Conservation (phyloP, 1,140 invertebrate genomes). For the Drosophila simulans region DNA sequence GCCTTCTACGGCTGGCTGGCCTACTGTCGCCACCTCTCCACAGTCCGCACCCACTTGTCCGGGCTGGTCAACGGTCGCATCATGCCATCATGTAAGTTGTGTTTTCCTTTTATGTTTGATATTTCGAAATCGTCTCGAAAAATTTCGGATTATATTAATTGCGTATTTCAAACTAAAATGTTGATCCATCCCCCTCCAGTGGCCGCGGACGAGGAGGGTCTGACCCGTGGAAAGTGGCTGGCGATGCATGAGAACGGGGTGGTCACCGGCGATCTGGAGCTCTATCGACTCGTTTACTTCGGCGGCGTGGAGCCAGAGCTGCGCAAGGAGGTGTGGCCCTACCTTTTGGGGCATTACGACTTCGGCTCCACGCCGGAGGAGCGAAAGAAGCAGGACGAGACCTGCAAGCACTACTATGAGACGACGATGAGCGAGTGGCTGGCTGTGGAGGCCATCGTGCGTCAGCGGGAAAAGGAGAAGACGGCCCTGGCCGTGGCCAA, state of each 20-base stretch:
- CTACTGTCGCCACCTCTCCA: conserved; percentile 96
- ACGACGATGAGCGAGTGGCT: conserved; percentile 97
- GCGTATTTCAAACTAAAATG: no score
- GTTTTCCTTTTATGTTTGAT: neutral
- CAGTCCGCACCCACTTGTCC: conserved; percentile 95
- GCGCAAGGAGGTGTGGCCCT: conserved; percentile 95
- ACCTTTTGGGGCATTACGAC: conserved; percentile 93
- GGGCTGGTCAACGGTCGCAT: conserved; percentile 92
- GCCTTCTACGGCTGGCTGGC: conserved; percentile 98
- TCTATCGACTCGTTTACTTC: conserved; percentile 94
- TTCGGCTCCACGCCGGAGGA: conserved; percentile 91
- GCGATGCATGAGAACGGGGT: conserved; percentile 87
- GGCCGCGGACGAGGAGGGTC: conserved; percentile 86
- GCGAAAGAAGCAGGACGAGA: conserved; percentile 88
- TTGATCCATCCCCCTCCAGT: conserved; percentile 71
- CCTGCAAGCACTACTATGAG: conserved; percentile 91
- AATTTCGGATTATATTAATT: no score
- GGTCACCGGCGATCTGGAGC: conserved; percentile 87
- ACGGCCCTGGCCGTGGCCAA: conserved; percentile 88
- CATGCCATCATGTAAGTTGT: conserved; percentile 85
- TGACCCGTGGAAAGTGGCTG: conserved; percentile 90
- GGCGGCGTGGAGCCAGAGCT: conserved; percentile 93
- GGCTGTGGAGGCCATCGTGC: conserved; percentile 95
- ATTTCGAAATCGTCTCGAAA: no score
- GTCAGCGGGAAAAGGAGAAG: conserved; percentile 91